These are phyloP conservation scores for Abrostola triplasia DNA, from an alignment of 2,888 invertebrate genomes.

Conservation along the genomic window DNA sequence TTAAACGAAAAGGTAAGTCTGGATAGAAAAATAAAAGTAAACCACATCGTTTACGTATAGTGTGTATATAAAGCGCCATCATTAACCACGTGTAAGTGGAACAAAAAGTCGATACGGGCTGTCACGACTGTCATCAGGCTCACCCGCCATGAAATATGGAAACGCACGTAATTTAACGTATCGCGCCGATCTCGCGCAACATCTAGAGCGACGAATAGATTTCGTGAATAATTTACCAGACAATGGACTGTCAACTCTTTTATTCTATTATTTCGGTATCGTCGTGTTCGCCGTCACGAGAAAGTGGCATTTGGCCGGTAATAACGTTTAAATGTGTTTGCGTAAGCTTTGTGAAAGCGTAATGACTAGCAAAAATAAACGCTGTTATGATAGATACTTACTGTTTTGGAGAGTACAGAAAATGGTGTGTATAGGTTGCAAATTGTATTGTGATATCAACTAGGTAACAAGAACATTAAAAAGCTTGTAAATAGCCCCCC, in stretches of 20 bases:
- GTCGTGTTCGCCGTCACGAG: constrained; percentile 64
- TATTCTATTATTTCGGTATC: constrained; percentile 71
- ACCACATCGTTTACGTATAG: constrained; percentile 18
- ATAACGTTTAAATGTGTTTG: too few relatives aligned
- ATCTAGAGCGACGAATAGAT: constrained; percentile 82
- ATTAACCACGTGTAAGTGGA: constrained; percentile 62
- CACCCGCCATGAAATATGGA: constrained; percentile 79
- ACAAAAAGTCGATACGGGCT: constrained; percentile 67
- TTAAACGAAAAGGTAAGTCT: background rate
- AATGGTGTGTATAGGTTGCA: constrained; percentile 20
- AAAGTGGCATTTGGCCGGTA: constrained; percentile 69
- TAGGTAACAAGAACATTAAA: background rate
- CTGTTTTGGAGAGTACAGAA: constrained; percentile 34
- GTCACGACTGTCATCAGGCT: constrained; percentile 85
- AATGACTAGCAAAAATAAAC: constrained; percentile 55
- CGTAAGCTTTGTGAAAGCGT: constrained; percentile 59
- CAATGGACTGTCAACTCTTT: constrained; percentile 82
- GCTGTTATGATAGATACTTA: constrained; percentile 26
- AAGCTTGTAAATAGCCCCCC: background rate
- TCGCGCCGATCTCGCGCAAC: constrained; percentile 78
- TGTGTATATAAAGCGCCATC: constrained; percentile 50
- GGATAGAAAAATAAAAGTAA: constrained; percentile 5
- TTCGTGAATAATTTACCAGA: constrained; percentile 86
- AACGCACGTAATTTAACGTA: constrained; percentile 81
- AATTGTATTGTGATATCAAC: background rate